Percentiles rank a stretch among this genome's conserved stretches.
These are phyloP conservation scores for Stegodyphus mimosarum DNA, from an alignment of 1,140 invertebrate genomes.

Conservation along the genomic window DNA sequence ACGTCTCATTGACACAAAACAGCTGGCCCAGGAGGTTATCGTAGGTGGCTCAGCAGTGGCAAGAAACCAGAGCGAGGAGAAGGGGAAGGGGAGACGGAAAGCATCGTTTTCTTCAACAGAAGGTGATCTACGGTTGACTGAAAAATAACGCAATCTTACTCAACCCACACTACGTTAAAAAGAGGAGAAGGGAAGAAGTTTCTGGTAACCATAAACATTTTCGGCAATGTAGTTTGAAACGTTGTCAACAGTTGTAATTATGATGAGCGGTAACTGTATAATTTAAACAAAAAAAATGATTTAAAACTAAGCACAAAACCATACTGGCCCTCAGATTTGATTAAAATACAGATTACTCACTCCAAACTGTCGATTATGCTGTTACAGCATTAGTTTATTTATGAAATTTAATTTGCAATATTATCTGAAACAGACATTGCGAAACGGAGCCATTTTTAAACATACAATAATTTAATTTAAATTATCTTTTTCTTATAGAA, in stretches of 20 bases:
- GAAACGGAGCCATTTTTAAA: no score
- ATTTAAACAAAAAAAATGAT: not conserved
- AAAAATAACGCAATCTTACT: conserved; percentile 1
- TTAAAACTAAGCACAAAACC: no score
- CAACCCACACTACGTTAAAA: not conserved
- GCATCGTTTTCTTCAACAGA: not conserved
- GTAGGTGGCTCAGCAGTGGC: conserved; percentile 27
- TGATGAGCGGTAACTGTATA: not conserved
- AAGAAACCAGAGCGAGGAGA: not conserved
- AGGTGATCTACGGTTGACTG: not conserved
- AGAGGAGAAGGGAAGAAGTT: not conserved
- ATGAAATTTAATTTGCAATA: no score
- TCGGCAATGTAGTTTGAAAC: not conserved
- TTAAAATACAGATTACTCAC: no score
- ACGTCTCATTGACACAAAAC: conserved; percentile 11
- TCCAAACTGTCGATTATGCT: no score
- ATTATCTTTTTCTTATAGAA: no score
- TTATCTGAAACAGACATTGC: no score
- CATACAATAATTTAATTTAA: no score
- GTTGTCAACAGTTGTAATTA: not conserved
- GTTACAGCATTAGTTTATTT: no score
- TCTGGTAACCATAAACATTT: not conserved
- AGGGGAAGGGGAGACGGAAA: not conserved
- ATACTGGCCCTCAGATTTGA: no score
- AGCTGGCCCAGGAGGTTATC: conserved; percentile 36